Base-by-base conservation (phyloP, 2,113 vertebrate genomes). In the Actinemys pallida region DNA sequence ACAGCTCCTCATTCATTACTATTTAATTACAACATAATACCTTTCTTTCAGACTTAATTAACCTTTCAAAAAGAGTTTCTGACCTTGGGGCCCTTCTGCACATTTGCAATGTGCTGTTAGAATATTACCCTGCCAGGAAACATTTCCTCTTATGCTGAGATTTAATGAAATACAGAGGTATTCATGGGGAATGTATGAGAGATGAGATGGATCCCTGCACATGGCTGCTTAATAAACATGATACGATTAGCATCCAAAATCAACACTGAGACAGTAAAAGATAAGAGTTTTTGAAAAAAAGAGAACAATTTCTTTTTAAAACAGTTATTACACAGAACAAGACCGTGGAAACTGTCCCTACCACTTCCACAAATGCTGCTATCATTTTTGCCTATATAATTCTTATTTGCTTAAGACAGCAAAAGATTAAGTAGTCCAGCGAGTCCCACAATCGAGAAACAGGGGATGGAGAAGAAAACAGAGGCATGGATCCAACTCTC, bases 11-110 rank as follows among this genome's bases (percentile, higher is more conserved):
- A 90, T 90, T 97, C 97, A 97, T 98, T 98, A 97, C 84, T 96
- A 97, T 97, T 98, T 98, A 97, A 98, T 98, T 97, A 98, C 92
- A 96, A 92, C 45, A 86, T 96, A 97, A 96, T 79, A 97, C 83
- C 91, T 96, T 97, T 97, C 89, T 95, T 97, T 98, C 96, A 96
- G 93, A 97, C 84, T 98, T 98, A 98, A 98, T 98, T 98, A 98
- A 97, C 96, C 97, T 97, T 94, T 97, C 83, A 83, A 93, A 97
- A 97, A 52, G 82, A 97, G 92, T 85, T 52, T 96, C 89, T 96
- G 97, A 98, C 97, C 97, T 98, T 97, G 95, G 86, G 90, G 82
- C 83, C 42, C 65, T 91, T 81, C 94, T 94, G 92, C 47, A 89
- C 50, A 92, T 69, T 97, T 93, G 42, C 85, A 85, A 82, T 1